Evolutionary conservation across 1,140 invertebrate genomes (phyloP), one percentile per base, ranked within the genome.

Genomic region (Drosophila arizonae): DNA sequence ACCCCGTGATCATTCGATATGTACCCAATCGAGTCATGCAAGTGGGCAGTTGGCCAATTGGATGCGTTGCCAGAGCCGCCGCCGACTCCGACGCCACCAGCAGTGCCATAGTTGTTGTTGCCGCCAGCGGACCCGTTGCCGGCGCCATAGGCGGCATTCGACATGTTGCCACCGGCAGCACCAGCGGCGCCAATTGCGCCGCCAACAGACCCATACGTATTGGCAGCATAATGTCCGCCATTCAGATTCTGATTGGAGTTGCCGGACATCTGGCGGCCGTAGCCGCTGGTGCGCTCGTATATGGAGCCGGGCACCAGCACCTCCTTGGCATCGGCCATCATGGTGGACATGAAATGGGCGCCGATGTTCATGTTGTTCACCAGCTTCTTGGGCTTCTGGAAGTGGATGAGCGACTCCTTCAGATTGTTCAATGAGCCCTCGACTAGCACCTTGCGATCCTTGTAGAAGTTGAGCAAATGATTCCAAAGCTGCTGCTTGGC

Each of bases 401-500:
- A 99, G 90, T 98, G 98, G 51, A 99, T 98, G 89, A 97, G 94
- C 0, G 97, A 98, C 90, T 99, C 97, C 91, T 99, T 99, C 2
- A 99, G 93, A 92, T 99, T 99, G 68, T 97, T 99, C 9, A 99
- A 92, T 0, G 99, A 98, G 1, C 99, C 99, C 93, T 99, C 99
- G 0, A 99, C 98, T 3, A 99, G 93, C 33, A 99, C 97, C 90
- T 98, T 97, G 76, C 99, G 97, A 90, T 99, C 98, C 90, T 99
- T 99, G 93, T 99, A 99, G 89, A 99, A 99, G 41, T 96, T 97
- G 21, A 99, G 93, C 67, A 99, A 92, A 90, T 99, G 98, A 92
- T 99, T 99, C 99, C 99, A 99, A 0, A 99, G 93, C 1, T 97
- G 97, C 93, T 99, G 98, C 92, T 99, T 99, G 0, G 98, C 98